phyloP scores from a whole-genome alignment of 1,140 invertebrate species.

The Lucilia sericata region DNA sequence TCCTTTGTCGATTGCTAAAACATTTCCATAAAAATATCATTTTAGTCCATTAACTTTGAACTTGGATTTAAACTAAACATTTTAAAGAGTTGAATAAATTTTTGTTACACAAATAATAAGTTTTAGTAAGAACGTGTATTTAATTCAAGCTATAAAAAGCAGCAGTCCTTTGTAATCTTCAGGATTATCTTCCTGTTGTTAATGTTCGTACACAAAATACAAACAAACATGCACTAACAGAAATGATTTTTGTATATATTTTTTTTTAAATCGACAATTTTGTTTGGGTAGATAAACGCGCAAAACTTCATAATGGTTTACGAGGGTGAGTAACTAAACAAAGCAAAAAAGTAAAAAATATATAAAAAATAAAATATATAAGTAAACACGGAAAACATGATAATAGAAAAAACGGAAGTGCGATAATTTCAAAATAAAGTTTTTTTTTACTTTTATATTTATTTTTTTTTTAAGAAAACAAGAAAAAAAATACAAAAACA shows the following conservation, averaged over 20 bases:
- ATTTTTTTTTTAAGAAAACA: background rate
- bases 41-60: too few relatives aligned
- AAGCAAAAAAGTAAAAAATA: background rate
- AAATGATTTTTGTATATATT: background rate
- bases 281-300: background rate
- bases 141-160: too few relatives aligned
- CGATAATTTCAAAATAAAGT: conserved; percentile 38
- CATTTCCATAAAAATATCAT: too few relatives aligned
- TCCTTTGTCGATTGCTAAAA: too few relatives aligned
- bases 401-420: conserved; percentile 38
- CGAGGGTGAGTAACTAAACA: background rate
- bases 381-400: conserved; percentile 18
- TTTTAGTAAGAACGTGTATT: too few relatives aligned
- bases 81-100: too few relatives aligned
- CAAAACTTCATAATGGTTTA: background rate
- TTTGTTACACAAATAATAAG: too few relatives aligned
- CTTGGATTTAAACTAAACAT: too few relatives aligned
- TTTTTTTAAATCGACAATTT: background rate
- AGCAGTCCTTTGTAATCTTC: background rate
- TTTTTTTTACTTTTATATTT: background rate
- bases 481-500: background rate
- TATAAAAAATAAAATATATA: background rate
- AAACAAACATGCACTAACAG: background rate
- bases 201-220: background rate
- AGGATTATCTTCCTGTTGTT: background rate